Evolutionary conservation across 1,140 invertebrate species (phyloP).

Genomic region (Wasmannia auropunctata): DNA sequence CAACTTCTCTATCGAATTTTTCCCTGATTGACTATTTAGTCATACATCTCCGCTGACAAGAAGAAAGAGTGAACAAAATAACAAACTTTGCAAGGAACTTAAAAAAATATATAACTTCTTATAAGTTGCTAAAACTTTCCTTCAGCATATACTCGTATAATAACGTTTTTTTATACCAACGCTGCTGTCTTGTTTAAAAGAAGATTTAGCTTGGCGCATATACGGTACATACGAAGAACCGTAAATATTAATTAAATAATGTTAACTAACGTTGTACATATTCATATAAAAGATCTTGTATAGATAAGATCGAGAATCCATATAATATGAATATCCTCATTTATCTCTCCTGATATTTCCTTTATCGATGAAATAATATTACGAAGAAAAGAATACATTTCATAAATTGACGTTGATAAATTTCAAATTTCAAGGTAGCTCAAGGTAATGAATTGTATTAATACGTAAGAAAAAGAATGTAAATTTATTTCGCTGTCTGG

Average conservation of each 20-base stretch:
- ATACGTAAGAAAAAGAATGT: background rate
- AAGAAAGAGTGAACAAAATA: background rate
- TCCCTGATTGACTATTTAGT: background rate
- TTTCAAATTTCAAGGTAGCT: background rate
- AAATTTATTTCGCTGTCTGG: conserved; percentile 3
- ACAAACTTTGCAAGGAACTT: background rate
- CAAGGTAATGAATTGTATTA: background rate
- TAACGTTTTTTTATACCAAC: background rate
- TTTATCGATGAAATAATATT: background rate
- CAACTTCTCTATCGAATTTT: background rate
- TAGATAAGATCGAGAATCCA: background rate
- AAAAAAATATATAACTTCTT: conserved; percentile 7
- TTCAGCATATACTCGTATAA: background rate
- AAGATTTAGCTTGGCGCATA: background rate
- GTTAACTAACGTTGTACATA: background rate
- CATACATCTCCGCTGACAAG: background rate
- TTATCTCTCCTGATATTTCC: conserved; percentile 1
- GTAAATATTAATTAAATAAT: background rate
- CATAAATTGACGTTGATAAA: background rate
- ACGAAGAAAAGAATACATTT: background rate
- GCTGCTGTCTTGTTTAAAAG: background rate
- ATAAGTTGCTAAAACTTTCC: background rate
- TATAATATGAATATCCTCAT: background rate
- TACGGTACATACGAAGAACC: background rate
- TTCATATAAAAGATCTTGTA: background rate